phyloP scores from a whole-genome alignment of 2,113 vertebrate species.

The Nansenia antarctica region DNA sequence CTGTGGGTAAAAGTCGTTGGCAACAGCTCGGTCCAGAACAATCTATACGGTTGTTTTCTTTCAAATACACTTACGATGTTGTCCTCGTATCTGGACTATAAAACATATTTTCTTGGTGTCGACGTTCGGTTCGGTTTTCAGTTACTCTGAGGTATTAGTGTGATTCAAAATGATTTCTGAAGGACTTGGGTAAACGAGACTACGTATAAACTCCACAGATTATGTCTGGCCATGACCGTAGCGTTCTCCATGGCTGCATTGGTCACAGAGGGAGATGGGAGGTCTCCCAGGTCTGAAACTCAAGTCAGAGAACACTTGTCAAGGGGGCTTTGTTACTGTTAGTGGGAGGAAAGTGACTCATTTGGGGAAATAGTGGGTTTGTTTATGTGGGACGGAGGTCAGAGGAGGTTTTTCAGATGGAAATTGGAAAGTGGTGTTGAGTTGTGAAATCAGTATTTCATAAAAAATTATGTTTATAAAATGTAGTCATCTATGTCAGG shows the following conservation, averaged over 20 bases:
- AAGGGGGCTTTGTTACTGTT: not conserved
- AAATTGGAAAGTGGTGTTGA: not conserved
- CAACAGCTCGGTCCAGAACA: conserved; percentile 20
- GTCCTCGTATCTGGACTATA: conserved; percentile 14
- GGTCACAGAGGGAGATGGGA: not conserved
- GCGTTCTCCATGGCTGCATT: not conserved
- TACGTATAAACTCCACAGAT: not conserved
- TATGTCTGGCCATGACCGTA: not conserved
- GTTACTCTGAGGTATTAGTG: too few relatives aligned
- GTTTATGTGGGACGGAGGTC: not conserved
- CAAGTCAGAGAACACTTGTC: not conserved
- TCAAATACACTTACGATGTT: conserved; percentile 27
- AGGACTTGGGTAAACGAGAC: too few relatives aligned
- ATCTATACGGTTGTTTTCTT: conserved; percentile 9
- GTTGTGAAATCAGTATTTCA: not conserved
- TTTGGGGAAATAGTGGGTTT: not conserved
- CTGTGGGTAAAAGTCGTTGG: conserved; percentile 13
- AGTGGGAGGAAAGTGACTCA: not conserved
- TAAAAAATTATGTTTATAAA: not conserved
- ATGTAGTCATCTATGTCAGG: not conserved
- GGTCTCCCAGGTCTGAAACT: not conserved
- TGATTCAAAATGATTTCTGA: too few relatives aligned
- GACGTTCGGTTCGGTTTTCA: too few relatives aligned
- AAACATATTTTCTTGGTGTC: too few relatives aligned
- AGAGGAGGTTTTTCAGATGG: not conserved